Percentiles rank a stretch among this genome's conserved stretches.
Conservation (phyloP, 30 jellyfish, hydroid and myxozoan genomes). For the Mastigias papua region DNA sequence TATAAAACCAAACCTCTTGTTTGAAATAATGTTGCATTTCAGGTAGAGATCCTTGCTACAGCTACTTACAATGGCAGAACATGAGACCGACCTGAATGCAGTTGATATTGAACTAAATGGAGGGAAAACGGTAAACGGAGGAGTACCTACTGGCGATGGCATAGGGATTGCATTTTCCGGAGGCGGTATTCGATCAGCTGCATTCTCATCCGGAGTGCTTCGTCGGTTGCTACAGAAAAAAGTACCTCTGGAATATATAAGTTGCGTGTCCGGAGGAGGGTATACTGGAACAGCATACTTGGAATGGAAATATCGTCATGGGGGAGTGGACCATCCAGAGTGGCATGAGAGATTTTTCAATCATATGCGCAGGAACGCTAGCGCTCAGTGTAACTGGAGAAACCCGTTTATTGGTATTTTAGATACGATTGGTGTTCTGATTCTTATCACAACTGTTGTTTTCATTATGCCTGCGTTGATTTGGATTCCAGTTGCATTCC, state of each 20-base stretch:
- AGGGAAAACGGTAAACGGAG: too few species aligned
- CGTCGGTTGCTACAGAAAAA: conserved; percentile 70
- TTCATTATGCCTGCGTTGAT: conserved; percentile 62
- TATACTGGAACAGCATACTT: conserved; percentile 80
- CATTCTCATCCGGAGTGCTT: conserved; percentile 84
- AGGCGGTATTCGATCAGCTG: conserved; percentile 92
- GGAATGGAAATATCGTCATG: conserved; percentile 85
- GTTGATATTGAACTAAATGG: not conserved
- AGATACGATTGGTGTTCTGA: conserved; percentile 42
- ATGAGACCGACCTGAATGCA: not conserved
- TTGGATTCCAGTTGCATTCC: conserved; percentile 86
- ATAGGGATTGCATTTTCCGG: conserved; percentile 86
- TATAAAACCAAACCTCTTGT: too few species aligned
- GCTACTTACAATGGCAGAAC: not conserved
- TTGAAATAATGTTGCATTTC: too few species aligned
- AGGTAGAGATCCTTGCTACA: too few species aligned
- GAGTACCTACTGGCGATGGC: conserved; percentile 10
- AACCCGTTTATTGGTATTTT: conserved; percentile 61
- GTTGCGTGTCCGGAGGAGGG: conserved; percentile 91
- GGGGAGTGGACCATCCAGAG: conserved; percentile 71
- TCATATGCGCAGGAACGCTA: conserved; percentile 74
- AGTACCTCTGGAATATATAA: conserved; percentile 64
- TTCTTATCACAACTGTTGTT: conserved; percentile 58
- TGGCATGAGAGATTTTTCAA: conserved; percentile 90
- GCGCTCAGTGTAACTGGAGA: conserved; percentile 80